Base-by-base conservation (phyloP, 2,888 invertebrate species). In the Drosophila greeni region DNA sequence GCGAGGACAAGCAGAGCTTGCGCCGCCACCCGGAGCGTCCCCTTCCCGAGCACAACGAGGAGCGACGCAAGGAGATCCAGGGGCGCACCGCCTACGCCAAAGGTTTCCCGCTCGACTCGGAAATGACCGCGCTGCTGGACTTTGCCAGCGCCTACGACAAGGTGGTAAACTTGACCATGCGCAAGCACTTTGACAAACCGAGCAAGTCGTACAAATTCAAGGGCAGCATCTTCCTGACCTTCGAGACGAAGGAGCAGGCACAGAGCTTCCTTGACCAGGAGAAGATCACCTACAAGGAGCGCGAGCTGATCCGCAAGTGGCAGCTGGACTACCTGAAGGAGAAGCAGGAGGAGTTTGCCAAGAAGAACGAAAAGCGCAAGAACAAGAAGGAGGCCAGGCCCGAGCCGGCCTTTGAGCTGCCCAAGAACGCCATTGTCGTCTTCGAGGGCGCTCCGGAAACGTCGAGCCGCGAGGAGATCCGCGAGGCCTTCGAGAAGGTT, bases 221-320 rank as follows among this genome's bases (percentile, higher is more conserved):
- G 90, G 99, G 98, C 51, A 98, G 98, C 2, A 93, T 97, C 49
- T 98, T 97, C 88, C 92, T 94, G 11, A 94, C 95, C 6, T 99
- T 98, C 88, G 92, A 93, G 78, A 94, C 92, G 31, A 91, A 92
- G 55, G 97, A 97, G 56, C 92, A 92, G 85, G 95, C 96, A 3
- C 93, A 95, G 76, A 93, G 92, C 66, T 96, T 97, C 86, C 87
- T 96, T 36, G 92, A 92, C 20, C 89, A 90, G 20, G 93, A 94
- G 73, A 92, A 91, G 68, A 89, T 95, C 6, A 94, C 95, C 80
- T 95, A 92, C 76, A 90, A 90, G 1, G 94, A 93, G 0, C 90
- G 89, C 2, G 92, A 92, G 42, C 88, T 96, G 51, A 86, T 93
- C 6, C 90, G 91, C 20, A 92, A 92, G 78, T 94, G 93, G 93